phyloP scores from a whole-genome alignment of 1,140 invertebrate genomes.

The Rhopalosiphum padi region DNA sequence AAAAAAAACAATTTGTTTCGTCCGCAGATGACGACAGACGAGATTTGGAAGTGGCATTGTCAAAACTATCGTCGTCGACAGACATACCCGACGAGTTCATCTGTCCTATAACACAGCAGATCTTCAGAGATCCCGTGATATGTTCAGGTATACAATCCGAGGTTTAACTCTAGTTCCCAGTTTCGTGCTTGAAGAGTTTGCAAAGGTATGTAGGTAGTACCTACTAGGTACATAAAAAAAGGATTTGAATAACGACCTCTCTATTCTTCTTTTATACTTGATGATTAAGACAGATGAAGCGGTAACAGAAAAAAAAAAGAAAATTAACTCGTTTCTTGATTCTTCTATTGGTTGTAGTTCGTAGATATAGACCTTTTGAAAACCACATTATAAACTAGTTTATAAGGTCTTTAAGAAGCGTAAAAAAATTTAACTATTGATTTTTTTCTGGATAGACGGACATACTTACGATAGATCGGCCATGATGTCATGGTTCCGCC shows the following conservation, averaged over 20 bases:
- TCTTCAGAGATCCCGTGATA: slow-evolving; percentile 80
- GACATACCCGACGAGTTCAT: slow-evolving; percentile 73
- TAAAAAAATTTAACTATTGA: neutral
- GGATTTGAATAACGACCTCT: neutral
- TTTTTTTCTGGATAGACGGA: slow-evolving; percentile 69
- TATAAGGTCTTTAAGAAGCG: too few species aligned
- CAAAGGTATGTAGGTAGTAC: too few species aligned
- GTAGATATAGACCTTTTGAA: too few species aligned
- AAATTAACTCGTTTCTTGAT: neutral
- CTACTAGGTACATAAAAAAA: neutral
- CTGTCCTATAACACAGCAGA: slow-evolving; percentile 83
- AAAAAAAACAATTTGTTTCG: neutral
- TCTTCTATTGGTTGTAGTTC: too few species aligned
- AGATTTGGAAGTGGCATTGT: slow-evolving; percentile 61
- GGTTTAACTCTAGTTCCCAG: neutral
- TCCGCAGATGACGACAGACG: slow-evolving; percentile 67
- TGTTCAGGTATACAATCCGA: slow-evolving; percentile 68
- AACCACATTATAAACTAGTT: too few species aligned
- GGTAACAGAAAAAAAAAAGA: neutral
- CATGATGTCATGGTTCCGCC: slow-evolving; percentile 77
- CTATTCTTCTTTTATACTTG: too few species aligned
- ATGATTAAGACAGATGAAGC: neutral
- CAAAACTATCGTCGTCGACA: slow-evolving; percentile 60
- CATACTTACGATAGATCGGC: slow-evolving; percentile 79
- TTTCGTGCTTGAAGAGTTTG: too few species aligned